phyloP scores from a whole-genome alignment of 2,888 invertebrate species.

The Tridacna gigas region DNA sequence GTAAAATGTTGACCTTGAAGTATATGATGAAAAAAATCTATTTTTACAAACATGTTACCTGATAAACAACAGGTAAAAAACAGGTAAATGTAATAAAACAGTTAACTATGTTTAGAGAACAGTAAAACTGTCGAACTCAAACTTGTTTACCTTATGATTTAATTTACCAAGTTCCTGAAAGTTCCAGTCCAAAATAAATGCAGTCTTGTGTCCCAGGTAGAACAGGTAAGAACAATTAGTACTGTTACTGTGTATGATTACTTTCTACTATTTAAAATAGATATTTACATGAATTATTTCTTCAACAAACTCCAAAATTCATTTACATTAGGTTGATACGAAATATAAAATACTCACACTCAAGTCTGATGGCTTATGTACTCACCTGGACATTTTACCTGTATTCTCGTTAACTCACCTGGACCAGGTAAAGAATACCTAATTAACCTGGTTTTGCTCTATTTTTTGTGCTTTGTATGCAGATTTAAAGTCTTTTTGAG shows the following conservation, averaged over 20 bases:
- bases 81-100: background rate
- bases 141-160: background rate
- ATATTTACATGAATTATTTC: background rate
- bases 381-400: background rate
- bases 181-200: background rate
- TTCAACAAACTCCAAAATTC: background rate
- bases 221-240: background rate
- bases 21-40: background rate
- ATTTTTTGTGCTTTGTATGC: slow-evolving; percentile 3
- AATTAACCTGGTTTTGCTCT: background rate
- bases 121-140: background rate
- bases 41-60: background rate
- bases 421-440: background rate
- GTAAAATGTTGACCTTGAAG: slow-evolving; percentile 3
- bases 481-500: background rate
- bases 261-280: background rate
- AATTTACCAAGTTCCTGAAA: slow-evolving; percentile 6
- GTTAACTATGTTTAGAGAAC: background rate
- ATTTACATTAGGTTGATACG: background rate
- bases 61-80: background rate
- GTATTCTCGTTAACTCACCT: background rate
- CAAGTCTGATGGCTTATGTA: background rate
- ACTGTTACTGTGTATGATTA: background rate
- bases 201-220: background rate
- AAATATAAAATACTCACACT: background rate